phyloP scores from a whole-genome alignment of 2,797 vertebrate genomes.

The Girardinus metallicus region DNA sequence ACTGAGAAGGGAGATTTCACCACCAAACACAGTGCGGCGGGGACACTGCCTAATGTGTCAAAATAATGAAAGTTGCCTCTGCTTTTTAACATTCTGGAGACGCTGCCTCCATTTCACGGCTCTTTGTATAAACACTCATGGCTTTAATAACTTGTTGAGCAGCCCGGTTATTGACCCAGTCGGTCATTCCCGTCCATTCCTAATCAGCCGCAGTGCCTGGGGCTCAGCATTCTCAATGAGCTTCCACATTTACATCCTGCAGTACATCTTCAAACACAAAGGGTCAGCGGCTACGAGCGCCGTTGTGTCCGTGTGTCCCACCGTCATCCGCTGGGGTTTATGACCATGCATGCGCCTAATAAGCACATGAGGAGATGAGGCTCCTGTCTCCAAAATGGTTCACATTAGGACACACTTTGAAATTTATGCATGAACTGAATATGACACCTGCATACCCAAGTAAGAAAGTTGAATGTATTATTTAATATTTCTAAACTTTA shows the following conservation, averaged over 20 bases:
- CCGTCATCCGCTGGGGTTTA: slow-evolving; percentile 26
- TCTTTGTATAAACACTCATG: slow-evolving; percentile 80
- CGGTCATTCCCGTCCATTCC: slow-evolving; percentile 74
- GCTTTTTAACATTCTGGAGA: slow-evolving; percentile 75
- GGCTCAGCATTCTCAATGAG: slow-evolving; percentile 71
- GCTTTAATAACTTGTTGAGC: slow-evolving; percentile 78
- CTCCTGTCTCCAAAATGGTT: slow-evolving; percentile 23
- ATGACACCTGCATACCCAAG: background rate
- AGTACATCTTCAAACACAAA: slow-evolving; percentile 28
- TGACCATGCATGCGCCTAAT: slow-evolving; percentile 40
- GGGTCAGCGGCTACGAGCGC: slow-evolving; percentile 44
- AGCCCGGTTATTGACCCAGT: slow-evolving; percentile 77
- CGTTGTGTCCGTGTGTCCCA: slow-evolving; percentile 2
- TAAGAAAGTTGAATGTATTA: background rate
- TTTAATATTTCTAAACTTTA: slow-evolving; percentile 4
- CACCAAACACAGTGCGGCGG: slow-evolving; percentile 36
- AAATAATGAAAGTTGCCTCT: slow-evolving; percentile 67
- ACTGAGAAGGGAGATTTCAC: slow-evolving; percentile 47
- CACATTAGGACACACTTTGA: background rate
- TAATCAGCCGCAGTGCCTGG: slow-evolving; percentile 74
- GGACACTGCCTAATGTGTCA: slow-evolving; percentile 55
- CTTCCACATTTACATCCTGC: slow-evolving; percentile 66
- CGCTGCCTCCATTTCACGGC: slow-evolving; percentile 65
- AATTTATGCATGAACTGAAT: background rate
- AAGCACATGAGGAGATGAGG: slow-evolving; percentile 46